Evolutionary conservation across 2,113 vertebrate genomes (phyloP).

Genomic region (Barnardius zonarius): DNA sequence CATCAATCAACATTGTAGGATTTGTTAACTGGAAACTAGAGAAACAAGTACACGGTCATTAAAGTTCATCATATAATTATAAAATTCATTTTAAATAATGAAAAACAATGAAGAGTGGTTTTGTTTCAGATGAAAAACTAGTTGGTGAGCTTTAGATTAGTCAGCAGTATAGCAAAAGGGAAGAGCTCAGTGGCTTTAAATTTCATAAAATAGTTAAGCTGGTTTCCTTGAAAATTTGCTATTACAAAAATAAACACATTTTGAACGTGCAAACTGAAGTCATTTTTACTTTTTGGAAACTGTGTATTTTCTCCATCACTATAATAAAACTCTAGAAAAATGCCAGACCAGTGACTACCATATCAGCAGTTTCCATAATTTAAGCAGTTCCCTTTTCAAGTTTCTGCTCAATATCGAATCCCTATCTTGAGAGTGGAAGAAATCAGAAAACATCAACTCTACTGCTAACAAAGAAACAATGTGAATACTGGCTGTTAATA

Average conservation of each 20-base stretch:
- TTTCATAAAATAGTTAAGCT: neutral
- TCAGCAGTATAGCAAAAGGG: neutral
- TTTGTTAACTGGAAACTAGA: neutral
- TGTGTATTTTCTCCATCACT: neutral
- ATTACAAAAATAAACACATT: neutral
- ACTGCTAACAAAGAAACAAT: neutral
- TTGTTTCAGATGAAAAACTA: neutral
- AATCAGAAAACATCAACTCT: neutral
- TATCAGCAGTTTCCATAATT: neutral
- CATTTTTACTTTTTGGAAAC: neutral
- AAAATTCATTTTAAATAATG: neutral
- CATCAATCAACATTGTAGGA: neutral
- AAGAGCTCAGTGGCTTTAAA: neutral
- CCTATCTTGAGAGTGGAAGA: neutral
- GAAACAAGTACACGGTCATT: neutral
- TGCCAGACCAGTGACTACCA: neutral
- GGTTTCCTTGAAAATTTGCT: neutral
- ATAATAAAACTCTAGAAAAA: neutral
- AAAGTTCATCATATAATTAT: neutral
- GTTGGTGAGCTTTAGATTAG: neutral
- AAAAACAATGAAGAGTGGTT: neutral
- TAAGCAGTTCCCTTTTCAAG: neutral
- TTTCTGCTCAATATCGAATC: neutral
- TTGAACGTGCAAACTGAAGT: neutral
- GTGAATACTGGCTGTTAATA: neutral